phyloP scores from a whole-genome alignment of 2,888 invertebrate species.

The Galerucella pusilla region DNA sequence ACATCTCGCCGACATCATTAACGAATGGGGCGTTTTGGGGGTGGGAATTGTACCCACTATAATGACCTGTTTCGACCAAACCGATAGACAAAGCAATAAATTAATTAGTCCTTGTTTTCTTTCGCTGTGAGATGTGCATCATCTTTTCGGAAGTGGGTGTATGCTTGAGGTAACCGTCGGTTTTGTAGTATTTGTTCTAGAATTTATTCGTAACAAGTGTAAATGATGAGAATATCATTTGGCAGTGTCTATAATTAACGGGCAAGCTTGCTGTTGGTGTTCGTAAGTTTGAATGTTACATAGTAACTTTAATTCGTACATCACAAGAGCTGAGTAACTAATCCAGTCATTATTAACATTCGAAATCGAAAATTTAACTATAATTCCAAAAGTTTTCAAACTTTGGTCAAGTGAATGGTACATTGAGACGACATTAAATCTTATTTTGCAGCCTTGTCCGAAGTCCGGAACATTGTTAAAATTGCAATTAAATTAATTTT shows the following conservation, averaged over 20 bases:
- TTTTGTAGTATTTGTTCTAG: neutral
- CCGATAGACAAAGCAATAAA: slow-evolving; percentile 51
- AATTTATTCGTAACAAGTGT: neutral
- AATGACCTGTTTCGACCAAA: slow-evolving; percentile 46
- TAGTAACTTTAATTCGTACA: too few species aligned
- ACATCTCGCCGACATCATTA: slow-evolving; percentile 42
- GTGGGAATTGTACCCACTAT: slow-evolving; percentile 36
- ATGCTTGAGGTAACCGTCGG: neutral
- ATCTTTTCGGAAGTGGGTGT: slow-evolving; percentile 20
- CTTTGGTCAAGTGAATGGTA: too few species aligned
- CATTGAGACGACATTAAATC: too few species aligned
- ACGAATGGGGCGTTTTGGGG: slow-evolving; percentile 46
- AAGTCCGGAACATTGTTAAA: too few species aligned
- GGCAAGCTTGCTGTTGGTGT: too few species aligned
- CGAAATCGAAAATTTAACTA: too few species aligned
- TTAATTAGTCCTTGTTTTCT: slow-evolving; percentile 47
- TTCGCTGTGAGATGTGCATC: slow-evolving; percentile 28
- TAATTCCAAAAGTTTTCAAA: too few species aligned
- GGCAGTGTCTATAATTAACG: neutral
- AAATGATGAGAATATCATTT: neutral
- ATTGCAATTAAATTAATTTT: too few species aligned
- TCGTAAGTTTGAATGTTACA: too few species aligned
- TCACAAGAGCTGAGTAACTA: too few species aligned
- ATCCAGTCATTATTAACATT: too few species aligned
- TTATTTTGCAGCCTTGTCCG: too few species aligned